A percentile compares a stretch with the other conserved stretches of the same genome.
phyloP scores from a whole-genome alignment of 2,888 invertebrate species.

The Parapristionchus giblindavisi region DNA sequence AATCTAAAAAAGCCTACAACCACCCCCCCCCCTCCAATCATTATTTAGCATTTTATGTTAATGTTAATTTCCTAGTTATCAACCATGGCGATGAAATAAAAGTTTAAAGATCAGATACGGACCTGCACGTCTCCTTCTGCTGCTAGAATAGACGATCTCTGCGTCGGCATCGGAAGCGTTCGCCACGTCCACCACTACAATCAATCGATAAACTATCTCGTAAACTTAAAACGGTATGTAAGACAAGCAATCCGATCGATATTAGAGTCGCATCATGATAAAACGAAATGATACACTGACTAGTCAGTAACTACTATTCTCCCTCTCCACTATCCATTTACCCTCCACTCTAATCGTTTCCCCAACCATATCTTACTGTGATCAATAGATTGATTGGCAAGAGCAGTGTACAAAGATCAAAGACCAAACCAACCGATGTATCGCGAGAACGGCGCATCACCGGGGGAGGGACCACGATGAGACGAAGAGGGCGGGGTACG shows the following conservation, averaged over 20 bases:
- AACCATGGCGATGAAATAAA: no score
- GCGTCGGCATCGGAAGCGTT: slow-evolving; percentile 67
- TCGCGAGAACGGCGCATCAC: slow-evolving; percentile 57
- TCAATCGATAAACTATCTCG: slow-evolving; percentile 10
- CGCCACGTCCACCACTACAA: slow-evolving; percentile 65
- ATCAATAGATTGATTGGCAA: no score
- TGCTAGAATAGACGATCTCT: slow-evolving; percentile 64
- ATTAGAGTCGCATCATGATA: no score
- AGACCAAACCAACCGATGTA: slow-evolving; percentile 27
- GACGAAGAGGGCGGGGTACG: slow-evolving; percentile 68
- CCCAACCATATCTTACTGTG: no score
- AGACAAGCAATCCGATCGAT: neutral
- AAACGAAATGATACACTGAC: no score
- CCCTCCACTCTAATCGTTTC: no score
- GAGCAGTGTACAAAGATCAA: neutral
- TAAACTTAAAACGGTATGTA: neutral
- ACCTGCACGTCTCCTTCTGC: slow-evolving; percentile 67
- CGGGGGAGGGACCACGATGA: slow-evolving; percentile 66
- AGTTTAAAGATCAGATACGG: neutral
- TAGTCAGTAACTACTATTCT: no score
- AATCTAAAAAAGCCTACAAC: no score
- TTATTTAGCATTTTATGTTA: no score
- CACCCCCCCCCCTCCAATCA: no score
- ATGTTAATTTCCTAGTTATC: no score
- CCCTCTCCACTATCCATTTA: no score